A percentile compares a stretch with the other conserved stretches of the same genome.
Conservation (phyloP, 2,113 vertebrate species). For the Regulus satrapa region DNA sequence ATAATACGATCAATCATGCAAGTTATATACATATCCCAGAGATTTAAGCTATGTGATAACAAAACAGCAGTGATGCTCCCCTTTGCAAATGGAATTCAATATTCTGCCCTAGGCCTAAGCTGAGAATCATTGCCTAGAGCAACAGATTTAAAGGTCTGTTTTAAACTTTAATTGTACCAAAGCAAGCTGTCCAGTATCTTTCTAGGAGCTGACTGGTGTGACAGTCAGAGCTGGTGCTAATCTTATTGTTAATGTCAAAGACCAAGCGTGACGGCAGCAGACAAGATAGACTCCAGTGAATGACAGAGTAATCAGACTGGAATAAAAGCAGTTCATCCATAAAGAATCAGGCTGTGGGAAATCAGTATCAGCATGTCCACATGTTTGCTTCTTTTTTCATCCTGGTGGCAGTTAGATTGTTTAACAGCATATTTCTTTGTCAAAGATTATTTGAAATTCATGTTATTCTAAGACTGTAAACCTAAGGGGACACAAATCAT, state of each 20-base stretch:
- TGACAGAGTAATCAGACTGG: constrained; percentile 73
- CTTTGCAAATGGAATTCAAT: not conserved
- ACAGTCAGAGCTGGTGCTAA: constrained; percentile 61
- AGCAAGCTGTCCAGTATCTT: constrained; percentile 1
- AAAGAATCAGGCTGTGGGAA: constrained; percentile 54
- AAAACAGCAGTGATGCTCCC: not conserved
- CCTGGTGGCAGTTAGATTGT: constrained; percentile 46
- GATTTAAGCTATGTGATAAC: not conserved
- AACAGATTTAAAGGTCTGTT: constrained; percentile 18
- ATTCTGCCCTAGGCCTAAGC: not conserved
- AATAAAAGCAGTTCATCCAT: constrained; percentile 65
- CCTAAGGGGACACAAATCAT: constrained; percentile 13
- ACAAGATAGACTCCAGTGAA: constrained; percentile 71
- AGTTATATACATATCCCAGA: not conserved
- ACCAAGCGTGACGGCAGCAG: constrained; percentile 49
- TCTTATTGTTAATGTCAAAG: constrained; percentile 75
- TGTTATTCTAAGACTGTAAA: constrained; percentile 48
- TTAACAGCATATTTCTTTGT: constrained; percentile 42
- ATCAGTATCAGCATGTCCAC: constrained; percentile 66
- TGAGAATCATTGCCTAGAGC: not conserved
- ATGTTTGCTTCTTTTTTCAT: constrained; percentile 60
- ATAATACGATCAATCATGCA: not conserved
- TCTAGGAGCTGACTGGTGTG: constrained; percentile 15
- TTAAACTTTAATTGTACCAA: constrained; percentile 55
- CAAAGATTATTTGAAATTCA: constrained; percentile 58